Conservation (phyloP, 2,888 invertebrate genomes). For the Seira ritae region DNA sequence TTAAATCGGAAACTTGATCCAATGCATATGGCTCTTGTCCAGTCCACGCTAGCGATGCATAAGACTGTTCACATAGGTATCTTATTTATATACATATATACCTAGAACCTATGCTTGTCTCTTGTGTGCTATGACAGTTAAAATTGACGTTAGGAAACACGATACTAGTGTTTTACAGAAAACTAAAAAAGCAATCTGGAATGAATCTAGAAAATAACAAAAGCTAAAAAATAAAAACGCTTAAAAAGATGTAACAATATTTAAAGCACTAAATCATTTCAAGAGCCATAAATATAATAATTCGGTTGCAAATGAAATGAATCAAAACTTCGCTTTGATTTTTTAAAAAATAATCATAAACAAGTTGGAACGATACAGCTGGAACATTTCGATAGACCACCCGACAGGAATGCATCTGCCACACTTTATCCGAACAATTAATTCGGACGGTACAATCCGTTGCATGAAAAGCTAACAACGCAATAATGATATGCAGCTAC, state of each 20-base stretch:
- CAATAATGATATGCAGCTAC: slow-evolving; percentile 12
- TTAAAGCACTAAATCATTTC: slow-evolving; percentile 53
- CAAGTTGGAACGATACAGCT: neutral
- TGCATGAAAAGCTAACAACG: neutral
- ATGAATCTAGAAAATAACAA: slow-evolving; percentile 14
- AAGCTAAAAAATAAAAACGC: slow-evolving; percentile 3
- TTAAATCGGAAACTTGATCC: too few relatives aligned
- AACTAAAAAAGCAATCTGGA: too few relatives aligned
- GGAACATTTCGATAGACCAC: slow-evolving; percentile 11
- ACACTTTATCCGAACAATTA: neutral
- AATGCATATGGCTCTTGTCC: too few relatives aligned
- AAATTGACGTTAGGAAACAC: neutral
- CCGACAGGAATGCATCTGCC: neutral
- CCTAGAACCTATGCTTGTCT: too few relatives aligned
- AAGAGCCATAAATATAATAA: slow-evolving; percentile 27
- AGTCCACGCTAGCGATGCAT: too few relatives aligned
- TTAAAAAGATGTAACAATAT: slow-evolving; percentile 53
- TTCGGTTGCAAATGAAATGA: neutral
- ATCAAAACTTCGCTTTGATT: slow-evolving; percentile 13
- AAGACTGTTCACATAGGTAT: too few relatives aligned
- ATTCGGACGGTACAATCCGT: neutral
- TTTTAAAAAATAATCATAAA: too few relatives aligned
- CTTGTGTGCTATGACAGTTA: too few relatives aligned
- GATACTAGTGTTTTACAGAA: neutral
- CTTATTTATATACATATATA: too few relatives aligned